Evolutionary conservation across 2,797 vertebrate genomes (phyloP).

Genomic region (Acestrorhynchus altus): DNA sequence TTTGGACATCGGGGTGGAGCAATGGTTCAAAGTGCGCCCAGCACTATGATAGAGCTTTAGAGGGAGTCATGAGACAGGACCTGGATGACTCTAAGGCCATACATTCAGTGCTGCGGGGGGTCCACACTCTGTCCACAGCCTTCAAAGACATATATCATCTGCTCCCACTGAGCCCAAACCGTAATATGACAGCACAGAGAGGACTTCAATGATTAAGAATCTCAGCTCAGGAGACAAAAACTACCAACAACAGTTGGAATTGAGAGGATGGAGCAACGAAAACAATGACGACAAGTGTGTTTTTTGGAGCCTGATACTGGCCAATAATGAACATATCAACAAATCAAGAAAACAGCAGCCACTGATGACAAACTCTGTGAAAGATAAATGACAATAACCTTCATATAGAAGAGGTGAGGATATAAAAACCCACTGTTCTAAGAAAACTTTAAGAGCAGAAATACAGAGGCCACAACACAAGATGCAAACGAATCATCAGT

Average conservation of each 20-base stretch:
- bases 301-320: no score
- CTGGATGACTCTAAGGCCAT: constrained; percentile 5
- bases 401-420: no score
- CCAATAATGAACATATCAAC: no score
- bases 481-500: no score
- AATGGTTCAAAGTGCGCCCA: neutral
- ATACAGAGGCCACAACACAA: no score
- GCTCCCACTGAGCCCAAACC: neutral
- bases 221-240: neutral
- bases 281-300: neutral
- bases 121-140: constrained; percentile 18
- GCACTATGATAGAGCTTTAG: neutral
- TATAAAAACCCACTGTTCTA: no score
- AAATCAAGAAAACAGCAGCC: no score
- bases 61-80: constrained; percentile 2
- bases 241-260: neutral
- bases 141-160: constrained; percentile 21
- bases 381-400: no score
- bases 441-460: no score
- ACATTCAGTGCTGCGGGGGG: neutral
- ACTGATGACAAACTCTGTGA: no score
- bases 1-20: neutral
- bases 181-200: neutral
- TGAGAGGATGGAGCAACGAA: neutral
- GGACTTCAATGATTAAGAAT: neutral